Evolutionary conservation across 1,140 invertebrate species (phyloP).

Genomic region (Bilobella aurantiaca): DNA sequence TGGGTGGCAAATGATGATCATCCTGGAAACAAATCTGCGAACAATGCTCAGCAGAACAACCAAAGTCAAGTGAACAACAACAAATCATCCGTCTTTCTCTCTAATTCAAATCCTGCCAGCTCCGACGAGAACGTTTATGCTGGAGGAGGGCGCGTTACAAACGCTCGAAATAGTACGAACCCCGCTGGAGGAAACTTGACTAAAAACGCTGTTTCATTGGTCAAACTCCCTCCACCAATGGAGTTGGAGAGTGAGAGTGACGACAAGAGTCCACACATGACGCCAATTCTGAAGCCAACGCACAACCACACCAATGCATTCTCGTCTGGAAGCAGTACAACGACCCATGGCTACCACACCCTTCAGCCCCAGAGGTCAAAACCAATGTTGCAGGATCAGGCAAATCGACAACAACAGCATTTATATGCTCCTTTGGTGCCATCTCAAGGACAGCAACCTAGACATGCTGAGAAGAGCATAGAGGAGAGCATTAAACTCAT

Average conservation of each 20-base stretch:
- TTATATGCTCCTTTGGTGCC: constrained; percentile 14
- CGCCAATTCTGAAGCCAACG: constrained; percentile 22
- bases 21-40: background rate
- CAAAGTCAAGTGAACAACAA: background rate
- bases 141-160: background rate
- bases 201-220: constrained; percentile 61
- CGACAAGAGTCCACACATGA: constrained; percentile 38
- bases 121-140: background rate
- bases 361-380: constrained; percentile 32
- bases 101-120: background rate
- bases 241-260: constrained; percentile 58
- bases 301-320: background rate
- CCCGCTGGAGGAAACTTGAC: constrained; percentile 40
- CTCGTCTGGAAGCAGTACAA: background rate
- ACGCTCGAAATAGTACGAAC: no score
- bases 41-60: constrained; percentile 2
- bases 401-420: constrained; percentile 25
- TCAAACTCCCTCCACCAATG: constrained; percentile 67
- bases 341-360: constrained; percentile 28
- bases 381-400: constrained; percentile 21
- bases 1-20: constrained; percentile 39
- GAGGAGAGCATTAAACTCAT: constrained; percentile 42
- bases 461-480: constrained; percentile 39
- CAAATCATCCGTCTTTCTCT: background rate
- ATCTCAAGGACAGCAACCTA: constrained; percentile 26